Evolutionary conservation across 2,113 vertebrate genomes (phyloP).

Genomic region (Corythaixoides concolor): DNA sequence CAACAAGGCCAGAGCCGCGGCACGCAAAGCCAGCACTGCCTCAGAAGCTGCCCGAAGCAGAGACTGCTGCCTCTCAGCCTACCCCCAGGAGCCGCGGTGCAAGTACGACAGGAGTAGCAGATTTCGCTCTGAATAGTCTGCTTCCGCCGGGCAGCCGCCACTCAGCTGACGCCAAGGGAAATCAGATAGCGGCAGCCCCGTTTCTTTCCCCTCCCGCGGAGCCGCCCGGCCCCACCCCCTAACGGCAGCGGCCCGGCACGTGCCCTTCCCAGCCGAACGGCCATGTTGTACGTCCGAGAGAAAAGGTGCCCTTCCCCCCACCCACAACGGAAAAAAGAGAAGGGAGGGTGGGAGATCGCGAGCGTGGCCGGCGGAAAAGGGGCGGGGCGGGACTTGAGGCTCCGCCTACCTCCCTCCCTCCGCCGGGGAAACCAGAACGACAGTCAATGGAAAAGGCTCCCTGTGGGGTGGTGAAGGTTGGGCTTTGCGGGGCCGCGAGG

Average conservation of each 20-base stretch:
- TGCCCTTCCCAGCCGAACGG: not conserved
- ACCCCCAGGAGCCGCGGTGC: accelerated
- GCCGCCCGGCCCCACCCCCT: accelerated
- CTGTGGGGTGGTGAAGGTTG: too few species aligned
- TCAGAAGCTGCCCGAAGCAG: not conserved
- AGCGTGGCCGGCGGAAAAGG: accelerated
- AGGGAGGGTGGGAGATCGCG: too few species aligned
- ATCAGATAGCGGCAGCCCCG: too few species aligned
- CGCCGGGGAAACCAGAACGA: not conserved
- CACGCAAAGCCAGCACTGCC: not conserved
- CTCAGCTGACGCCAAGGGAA: too few species aligned
- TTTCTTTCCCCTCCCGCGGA: too few species aligned
- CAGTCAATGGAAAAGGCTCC: not conserved
- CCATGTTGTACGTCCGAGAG: too few species aligned
- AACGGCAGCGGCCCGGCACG: accelerated
- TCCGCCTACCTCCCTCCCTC: not conserved
- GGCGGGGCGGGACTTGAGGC: not conserved
- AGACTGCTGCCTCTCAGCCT: too few species aligned
- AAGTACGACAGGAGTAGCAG: accelerated
- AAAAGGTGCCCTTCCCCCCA: too few species aligned
- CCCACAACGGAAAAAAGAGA: too few species aligned
- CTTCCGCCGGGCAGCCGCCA: too few species aligned
- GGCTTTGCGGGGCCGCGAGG: not conserved
- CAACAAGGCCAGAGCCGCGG: too few species aligned
- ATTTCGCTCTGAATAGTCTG: accelerated